phyloP scores from a whole-genome alignment of 2,888 invertebrate species.

The Lasioglossum vierecki region DNA sequence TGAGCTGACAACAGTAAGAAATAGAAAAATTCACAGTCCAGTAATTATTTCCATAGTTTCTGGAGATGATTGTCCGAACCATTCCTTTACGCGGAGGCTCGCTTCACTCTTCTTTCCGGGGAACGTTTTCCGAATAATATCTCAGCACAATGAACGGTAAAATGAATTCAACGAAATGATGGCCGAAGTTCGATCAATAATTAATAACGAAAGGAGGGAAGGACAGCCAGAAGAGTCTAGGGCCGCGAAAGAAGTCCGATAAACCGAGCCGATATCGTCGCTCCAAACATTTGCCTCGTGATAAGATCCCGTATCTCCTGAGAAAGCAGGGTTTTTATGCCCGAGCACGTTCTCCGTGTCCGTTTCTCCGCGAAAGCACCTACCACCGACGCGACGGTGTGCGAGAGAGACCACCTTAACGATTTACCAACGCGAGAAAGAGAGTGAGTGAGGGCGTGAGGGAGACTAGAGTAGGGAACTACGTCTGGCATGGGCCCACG shows the following conservation, averaged over 20 bases:
- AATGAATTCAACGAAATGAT: neutral
- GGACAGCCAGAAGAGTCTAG: neutral
- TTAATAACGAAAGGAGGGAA: neutral
- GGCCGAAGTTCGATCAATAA: neutral
- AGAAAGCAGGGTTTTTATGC: conserved; percentile 77
- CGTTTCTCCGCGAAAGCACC: conserved; percentile 60
- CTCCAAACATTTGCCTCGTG: conserved; percentile 79
- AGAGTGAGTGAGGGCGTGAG: conserved; percentile 5
- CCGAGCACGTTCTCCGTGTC: conserved; percentile 65
- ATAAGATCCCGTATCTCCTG: conserved; percentile 82
- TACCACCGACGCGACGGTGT: conserved; percentile 5
- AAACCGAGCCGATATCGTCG: conserved; percentile 75
- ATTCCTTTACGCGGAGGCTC: too few species aligned
- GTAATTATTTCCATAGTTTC: too few species aligned
- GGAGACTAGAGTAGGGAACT: conserved; percentile 9
- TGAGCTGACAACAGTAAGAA: too few species aligned
- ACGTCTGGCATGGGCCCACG: conserved; percentile 67
- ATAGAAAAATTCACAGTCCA: too few species aligned
- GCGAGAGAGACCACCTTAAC: neutral
- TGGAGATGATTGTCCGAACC: too few species aligned
- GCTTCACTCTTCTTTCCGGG: too few species aligned
- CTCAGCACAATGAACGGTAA: neutral
- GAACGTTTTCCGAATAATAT: too few species aligned
- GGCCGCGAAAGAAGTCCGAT: conserved; percentile 57
- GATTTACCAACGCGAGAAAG: neutral